These are phyloP conservation scores for Cygnus buccinator DNA, from an alignment of 2,113 vertebrate species.

Conservation along the genomic window DNA sequence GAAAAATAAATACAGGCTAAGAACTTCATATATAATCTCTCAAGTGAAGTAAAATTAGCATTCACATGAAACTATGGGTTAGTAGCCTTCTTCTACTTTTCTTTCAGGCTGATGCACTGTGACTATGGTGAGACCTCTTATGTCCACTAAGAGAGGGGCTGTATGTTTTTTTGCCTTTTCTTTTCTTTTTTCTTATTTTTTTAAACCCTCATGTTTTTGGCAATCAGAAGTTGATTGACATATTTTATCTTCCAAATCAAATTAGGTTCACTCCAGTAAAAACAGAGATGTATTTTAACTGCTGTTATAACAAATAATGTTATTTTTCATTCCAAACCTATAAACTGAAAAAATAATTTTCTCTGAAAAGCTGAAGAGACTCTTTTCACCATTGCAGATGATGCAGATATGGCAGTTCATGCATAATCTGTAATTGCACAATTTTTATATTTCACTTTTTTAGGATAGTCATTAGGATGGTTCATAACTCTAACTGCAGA, in stretches of 20 bases:
- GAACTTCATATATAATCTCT: background rate
- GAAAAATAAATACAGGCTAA: background rate
- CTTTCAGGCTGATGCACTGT: background rate
- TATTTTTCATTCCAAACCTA: background rate
- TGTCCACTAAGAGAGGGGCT: background rate
- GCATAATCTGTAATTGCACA: background rate
- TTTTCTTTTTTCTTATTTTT: background rate
- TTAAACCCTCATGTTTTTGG: background rate
- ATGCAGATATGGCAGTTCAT: background rate
- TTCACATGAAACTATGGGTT: background rate
- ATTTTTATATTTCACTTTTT: background rate
- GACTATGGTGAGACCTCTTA: background rate
- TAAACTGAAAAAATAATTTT: background rate
- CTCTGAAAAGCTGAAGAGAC: background rate
- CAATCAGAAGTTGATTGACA: background rate
- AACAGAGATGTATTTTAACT: background rate
- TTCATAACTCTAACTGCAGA: background rate
- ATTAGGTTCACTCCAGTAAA: background rate
- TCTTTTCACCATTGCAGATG: background rate
- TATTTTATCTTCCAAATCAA: background rate
- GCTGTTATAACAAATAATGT: background rate
- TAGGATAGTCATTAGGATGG: background rate
- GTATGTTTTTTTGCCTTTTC: background rate
- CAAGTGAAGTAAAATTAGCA: background rate
- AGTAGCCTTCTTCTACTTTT: background rate